Evolutionary conservation across 2,113 vertebrate genomes (phyloP), one percentile per base, ranked within the genome.

Genomic region (Melanocharis versteri): DNA sequence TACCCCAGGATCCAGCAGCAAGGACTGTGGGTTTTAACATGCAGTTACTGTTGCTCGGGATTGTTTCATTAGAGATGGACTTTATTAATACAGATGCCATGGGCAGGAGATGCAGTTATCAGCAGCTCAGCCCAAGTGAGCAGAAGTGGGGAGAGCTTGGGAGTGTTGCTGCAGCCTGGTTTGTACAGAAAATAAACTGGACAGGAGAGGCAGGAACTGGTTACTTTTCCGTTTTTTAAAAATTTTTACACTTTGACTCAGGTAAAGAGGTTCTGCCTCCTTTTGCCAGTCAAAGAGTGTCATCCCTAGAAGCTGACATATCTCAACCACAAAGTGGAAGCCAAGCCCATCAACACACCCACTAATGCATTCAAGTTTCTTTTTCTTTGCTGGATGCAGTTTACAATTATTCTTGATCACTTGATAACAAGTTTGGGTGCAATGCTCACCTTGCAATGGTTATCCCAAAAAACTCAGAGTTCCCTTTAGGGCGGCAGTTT

Each of bases 231-330:
- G 1, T 9, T 27, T 15, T 26, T 24, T 2, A 11, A 45, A 44
- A 19, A 0, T 8, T 14, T 84, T n/a, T 8, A n/a, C 1, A 1
- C 5, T 40, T 72, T 2, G 1, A 7, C 3, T 45, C 50, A 56
- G 17, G 14, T 30, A 28, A 65, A 64, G 24, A 57, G 3, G 13
- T 61, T 83, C 44, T 92, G 7, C 47, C 24, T 89, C 30, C 27
- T 83, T 83, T 33, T 15, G 12, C 19, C 28, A 48, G 21, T 16
- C 24, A 70, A 83, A 47, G 42, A 47, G 47, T 51, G 84, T 79
- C 10, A 26, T 51, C 15, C 21, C 19, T 62, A 21, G 15, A 60
- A 1, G 12, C 0, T 57, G 53, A 79, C 2, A 3, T 40, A 24
- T 27, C 50, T 84, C 73, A 79, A 11, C 21, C 54, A 66, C 3